Base-by-base conservation (phyloP, 2,888 invertebrate genomes). In the Magallana nippona region DNA sequence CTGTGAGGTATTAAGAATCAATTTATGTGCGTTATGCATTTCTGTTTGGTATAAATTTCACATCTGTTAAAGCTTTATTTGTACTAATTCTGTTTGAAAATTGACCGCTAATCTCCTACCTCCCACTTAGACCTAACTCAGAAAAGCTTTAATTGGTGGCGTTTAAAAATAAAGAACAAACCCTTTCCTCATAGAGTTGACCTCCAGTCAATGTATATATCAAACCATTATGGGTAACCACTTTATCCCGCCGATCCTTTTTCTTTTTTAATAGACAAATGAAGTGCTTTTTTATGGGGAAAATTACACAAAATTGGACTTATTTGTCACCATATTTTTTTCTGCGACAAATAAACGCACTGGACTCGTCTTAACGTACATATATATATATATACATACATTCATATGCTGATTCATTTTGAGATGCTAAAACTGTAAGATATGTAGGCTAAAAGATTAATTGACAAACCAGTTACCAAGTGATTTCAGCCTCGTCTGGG, bases 251-350 rank as follows among this genome's bases (percentile, higher is more conserved):
- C 60, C 13, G n/a, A 60, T 60, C 60, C 60, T 17, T n/a, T 17
- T 60, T 60, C n/a, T n/a, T n/a, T 60, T 60, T 60, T 8, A 8
- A 44, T 5, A 44, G 44, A 44, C 44, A 44, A 44, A 0, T 5
- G 44, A 44, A 44, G 5, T 44, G 44, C 44, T 44, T 44, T 44
- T 44, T 44, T 27, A 8, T 8, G 3, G 44, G 44, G 44, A 60
- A 60, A 60, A 60, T 60, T 1, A 60, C 60, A n/a, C n/a, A n/a
- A 17, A 60, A 60, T 60, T 60, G 60, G n/a, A 60, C 60, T 60
- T 13, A 60, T 44, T 44, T 44, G 44, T 60, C n/a, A n/a, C n/a
- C 60, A n/a, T 8, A 60, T 10, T 8, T 60, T n/a, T 60, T 60
- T 17, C 60, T 60, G 15, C 17, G n/a, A 60, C 5, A n/a, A 60